phyloP scores from a whole-genome alignment of 2,888 invertebrate species.

The Caenorhabditis drosophilae region DNA sequence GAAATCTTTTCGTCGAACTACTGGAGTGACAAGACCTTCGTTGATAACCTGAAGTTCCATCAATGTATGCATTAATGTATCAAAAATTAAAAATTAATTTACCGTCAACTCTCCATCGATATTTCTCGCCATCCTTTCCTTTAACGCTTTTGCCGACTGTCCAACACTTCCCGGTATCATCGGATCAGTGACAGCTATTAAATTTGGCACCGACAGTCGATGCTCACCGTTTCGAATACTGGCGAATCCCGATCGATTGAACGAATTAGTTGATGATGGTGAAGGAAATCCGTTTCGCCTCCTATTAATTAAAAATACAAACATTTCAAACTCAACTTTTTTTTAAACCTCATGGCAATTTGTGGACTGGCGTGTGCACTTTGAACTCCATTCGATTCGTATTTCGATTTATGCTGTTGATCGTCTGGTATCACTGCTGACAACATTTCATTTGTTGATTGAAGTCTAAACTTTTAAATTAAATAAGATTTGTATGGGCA shows the following conservation, averaged over 20 bases:
- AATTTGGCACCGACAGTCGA: slow-evolving; percentile 51
- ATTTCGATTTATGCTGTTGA: too few relatives aligned
- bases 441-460: slow-evolving; percentile 46
- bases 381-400: not conserved
- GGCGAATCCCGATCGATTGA: slow-evolving; percentile 17
- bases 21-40: slow-evolving; percentile 63
- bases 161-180: slow-evolving; percentile 30
- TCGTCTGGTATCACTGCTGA: too few relatives aligned
- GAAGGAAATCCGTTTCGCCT: slow-evolving; percentile 26
- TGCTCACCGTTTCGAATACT: slow-evolving; percentile 39
- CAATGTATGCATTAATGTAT: too few relatives aligned
- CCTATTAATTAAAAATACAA: slow-evolving; percentile 7
- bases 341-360: slow-evolving; percentile 29
- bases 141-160: slow-evolving; percentile 11
- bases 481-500: too few relatives aligned
- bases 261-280: slow-evolving; percentile 15
- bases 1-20: slow-evolving; percentile 57
- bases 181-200: slow-evolving; percentile 42
- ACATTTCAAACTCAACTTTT: not conserved
- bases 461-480: slow-evolving; percentile 46
- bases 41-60: slow-evolving; percentile 64
- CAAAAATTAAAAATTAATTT: not conserved
- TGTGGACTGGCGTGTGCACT: slow-evolving; percentile 39
- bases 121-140: slow-evolving; percentile 26
- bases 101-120: not conserved